Conservation (phyloP, 2,888 invertebrate species). For the Sarcophaga caerulescens region DNA sequence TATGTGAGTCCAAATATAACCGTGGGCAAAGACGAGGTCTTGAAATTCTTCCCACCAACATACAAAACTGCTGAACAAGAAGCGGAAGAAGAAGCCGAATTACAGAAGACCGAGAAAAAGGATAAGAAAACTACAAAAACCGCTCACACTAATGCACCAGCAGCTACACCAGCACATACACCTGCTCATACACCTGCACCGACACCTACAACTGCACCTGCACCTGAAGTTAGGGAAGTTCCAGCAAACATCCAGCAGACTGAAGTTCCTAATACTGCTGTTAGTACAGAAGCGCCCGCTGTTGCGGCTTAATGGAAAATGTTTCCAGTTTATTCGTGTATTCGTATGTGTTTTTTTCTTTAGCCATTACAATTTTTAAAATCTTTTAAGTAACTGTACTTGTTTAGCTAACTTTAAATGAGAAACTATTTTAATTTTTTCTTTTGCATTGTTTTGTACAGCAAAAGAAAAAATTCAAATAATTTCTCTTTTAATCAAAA, state of each 20-base stretch:
- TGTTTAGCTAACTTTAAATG: not conserved
- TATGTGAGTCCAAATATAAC: constrained; percentile 86
- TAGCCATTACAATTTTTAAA: not conserved
- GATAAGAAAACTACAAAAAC: not conserved
- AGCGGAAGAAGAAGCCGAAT: constrained; percentile 65
- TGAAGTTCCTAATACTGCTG: not conserved
- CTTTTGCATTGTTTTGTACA: not conserved
- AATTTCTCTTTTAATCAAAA: not conserved
- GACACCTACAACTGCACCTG: too few relatives aligned
- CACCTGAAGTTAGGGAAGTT: not conserved
- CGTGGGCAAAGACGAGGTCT: constrained; percentile 85
- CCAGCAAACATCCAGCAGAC: not conserved
- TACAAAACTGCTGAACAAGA: constrained; percentile 81
- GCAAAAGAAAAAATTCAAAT: not conserved
- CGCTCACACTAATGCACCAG: not conserved
- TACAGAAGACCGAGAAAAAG: not conserved
- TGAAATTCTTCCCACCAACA: constrained; percentile 84
- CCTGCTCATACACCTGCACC: too few relatives aligned
- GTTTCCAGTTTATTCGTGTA: not conserved
- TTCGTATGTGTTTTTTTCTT: not conserved
- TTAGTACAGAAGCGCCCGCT: not conserved
- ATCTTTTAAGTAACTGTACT: not conserved
- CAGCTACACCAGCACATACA: too few relatives aligned
- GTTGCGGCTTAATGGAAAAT: not conserved
- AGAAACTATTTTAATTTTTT: not conserved